Percentiles rank a stretch among this genome's conserved stretches.
Conservation (phyloP, 2,113 vertebrate species). For the Odontesthes bonariensis region DNA sequence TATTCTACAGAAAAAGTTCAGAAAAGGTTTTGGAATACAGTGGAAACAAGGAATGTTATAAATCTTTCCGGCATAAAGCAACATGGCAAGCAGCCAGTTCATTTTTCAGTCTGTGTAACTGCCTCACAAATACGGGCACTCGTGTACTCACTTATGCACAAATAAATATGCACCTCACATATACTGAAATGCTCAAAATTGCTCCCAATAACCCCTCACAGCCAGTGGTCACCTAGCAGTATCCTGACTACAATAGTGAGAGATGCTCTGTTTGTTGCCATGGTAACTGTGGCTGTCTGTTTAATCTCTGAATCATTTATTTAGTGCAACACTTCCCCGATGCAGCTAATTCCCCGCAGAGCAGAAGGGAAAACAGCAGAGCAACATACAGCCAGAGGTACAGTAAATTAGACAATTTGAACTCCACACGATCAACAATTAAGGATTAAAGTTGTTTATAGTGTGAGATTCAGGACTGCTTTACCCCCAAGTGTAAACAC, state of each 20-base stretch:
- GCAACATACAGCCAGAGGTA: constrained; percentile 3
- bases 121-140: constrained; percentile 6
- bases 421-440: constrained; percentile 25
- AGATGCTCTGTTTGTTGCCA: constrained; percentile 61
- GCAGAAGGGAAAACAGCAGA: constrained; percentile 8
- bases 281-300: constrained; percentile 69
- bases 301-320: constrained; percentile 67
- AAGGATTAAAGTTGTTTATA: background rate
- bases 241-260: constrained; percentile 37
- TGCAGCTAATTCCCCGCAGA: constrained; percentile 34
- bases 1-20: background rate
- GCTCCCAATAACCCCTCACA: background rate
- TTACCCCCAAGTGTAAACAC: background rate
- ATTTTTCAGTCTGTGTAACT: constrained; percentile 6
- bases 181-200: background rate
- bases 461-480: constrained; percentile 9
- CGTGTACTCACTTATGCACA: background rate
- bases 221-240: constrained; percentile 41
- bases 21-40: background rate
- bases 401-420: constrained; percentile 9
- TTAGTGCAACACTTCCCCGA: constrained; percentile 52
- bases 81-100: background rate
- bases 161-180: background rate
- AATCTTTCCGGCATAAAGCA: background rate
- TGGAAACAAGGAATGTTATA: constrained; percentile 1